Evolutionary conservation across 2,113 vertebrate genomes (phyloP).

Genomic region (Tachysurus fulvidraco): DNA sequence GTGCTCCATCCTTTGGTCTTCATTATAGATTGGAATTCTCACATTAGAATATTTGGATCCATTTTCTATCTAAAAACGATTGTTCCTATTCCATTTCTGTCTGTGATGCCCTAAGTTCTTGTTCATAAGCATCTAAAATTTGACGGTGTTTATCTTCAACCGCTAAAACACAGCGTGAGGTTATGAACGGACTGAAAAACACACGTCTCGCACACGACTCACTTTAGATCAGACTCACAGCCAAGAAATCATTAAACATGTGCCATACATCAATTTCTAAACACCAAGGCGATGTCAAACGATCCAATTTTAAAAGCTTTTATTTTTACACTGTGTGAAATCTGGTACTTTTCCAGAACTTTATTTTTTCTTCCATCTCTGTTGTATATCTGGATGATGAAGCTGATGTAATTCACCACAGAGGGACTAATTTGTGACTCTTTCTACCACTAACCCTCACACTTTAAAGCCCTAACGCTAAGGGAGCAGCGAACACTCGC

Average conservation of each 20-base stretch:
- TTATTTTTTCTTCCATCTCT: background rate
- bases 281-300: background rate
- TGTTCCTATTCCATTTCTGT: too few species aligned
- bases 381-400: background rate
- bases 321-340: background rate
- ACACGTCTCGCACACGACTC: too few species aligned
- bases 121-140: too few species aligned
- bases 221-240: too few species aligned
- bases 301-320: background rate
- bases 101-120: too few species aligned
- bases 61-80: background rate
- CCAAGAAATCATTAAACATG: too few species aligned
- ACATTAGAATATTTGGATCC: background rate
- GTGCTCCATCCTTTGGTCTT: background rate
- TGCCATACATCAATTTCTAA: too few species aligned
- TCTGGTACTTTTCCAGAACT: background rate
- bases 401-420: background rate
- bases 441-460: background rate
- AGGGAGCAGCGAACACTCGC: background rate
- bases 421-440: conserved; percentile 5
- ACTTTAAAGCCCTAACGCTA: background rate
- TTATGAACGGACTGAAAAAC: too few species aligned
- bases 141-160: too few species aligned
- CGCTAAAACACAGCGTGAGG: too few species aligned
- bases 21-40: too few species aligned